phyloP scores from a whole-genome alignment of 2,113 vertebrate genomes.

The Pomatorhinus ruficollis region DNA sequence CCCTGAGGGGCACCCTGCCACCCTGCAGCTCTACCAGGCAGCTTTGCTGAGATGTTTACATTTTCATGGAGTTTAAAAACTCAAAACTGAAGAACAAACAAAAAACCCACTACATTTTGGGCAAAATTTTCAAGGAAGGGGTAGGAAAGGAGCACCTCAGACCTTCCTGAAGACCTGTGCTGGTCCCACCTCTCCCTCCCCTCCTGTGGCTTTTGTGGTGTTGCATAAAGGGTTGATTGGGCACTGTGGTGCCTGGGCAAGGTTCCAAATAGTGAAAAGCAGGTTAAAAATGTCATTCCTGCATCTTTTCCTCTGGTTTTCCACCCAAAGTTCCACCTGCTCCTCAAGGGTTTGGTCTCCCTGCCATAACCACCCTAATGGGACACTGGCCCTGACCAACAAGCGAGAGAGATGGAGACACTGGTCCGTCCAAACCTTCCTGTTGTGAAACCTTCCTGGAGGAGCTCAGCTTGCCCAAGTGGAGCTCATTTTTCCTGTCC shows the following conservation, averaged over 20 bases:
- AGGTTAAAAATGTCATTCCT: background rate
- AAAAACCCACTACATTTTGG: rapidly evolving
- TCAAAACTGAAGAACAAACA: background rate
- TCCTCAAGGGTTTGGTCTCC: background rate
- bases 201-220: background rate
- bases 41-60: background rate
- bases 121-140: background rate
- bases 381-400: background rate
- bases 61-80: background rate
- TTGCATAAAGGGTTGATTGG: background rate
- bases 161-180: background rate
- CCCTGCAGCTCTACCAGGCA: background rate
- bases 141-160: background rate
- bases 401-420: background rate
- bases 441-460: background rate
- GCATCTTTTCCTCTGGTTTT: background rate
- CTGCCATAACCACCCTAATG: background rate
- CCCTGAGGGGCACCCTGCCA: background rate
- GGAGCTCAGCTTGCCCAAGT: background rate
- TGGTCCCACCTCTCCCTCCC: background rate
- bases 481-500: background rate
- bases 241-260: background rate
- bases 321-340: background rate
- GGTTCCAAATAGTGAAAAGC: background rate
- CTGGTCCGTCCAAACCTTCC: background rate